Conservation (phyloP, 2,888 invertebrate genomes). For the Phanerotoma sp. region DNA sequence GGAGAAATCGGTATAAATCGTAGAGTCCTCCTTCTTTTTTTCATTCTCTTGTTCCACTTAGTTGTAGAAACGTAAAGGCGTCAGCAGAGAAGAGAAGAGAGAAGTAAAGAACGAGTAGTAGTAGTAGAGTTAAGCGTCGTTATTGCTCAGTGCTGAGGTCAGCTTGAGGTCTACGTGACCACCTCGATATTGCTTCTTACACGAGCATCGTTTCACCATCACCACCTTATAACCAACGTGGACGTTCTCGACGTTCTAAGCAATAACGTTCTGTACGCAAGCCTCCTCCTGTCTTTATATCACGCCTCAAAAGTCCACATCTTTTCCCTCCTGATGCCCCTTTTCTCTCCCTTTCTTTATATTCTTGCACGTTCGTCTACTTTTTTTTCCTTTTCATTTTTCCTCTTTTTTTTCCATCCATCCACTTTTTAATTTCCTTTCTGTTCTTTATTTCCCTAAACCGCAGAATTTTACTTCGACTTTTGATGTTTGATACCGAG, state of each 20-base stretch:
- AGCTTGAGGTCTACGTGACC: constrained; percentile 53
- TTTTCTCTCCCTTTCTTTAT: constrained; percentile 3
- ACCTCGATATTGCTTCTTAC: constrained; percentile 52
- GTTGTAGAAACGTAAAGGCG: constrained; percentile 13
- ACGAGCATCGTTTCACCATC: constrained; percentile 43
- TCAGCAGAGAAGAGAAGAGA: constrained; percentile 6
- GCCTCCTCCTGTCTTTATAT: constrained; percentile 31
- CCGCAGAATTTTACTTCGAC: no score
- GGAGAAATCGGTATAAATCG: no score
- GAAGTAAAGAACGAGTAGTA: constrained; percentile 21
- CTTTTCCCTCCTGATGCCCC: constrained; percentile 8
- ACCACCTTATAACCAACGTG: constrained; percentile 43
- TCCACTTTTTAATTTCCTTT: no score
- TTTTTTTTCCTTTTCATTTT: neutral
- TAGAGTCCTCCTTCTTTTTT: no score
- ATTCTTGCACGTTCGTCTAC: no score
- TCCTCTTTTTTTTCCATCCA: neutral
- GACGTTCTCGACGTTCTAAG: constrained; percentile 46
- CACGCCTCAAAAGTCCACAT: constrained; percentile 29
- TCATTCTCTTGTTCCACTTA: neutral
- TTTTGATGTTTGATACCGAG: no score
- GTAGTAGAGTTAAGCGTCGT: no score
- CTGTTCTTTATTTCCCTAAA: neutral
- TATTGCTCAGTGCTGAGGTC: constrained; percentile 56
- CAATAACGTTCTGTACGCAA: no score